Percentiles rank a stretch among this genome's conserved stretches.
Evolutionary conservation across 2,888 invertebrate genomes (phyloP).

Genomic region (Coenonympha arcania): DNA sequence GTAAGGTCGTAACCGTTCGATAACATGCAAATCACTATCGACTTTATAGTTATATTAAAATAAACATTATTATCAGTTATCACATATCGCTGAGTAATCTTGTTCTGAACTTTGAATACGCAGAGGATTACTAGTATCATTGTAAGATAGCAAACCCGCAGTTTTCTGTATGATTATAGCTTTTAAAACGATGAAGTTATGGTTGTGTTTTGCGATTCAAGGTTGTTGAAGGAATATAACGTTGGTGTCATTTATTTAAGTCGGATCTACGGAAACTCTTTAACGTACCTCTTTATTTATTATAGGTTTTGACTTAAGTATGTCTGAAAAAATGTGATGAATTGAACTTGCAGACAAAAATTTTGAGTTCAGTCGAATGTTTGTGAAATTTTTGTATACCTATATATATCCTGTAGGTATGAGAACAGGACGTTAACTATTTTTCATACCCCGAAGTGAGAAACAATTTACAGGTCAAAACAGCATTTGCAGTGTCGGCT

Average conservation of each 20-base stretch:
- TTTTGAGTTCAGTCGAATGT: too few relatives aligned
- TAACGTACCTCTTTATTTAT: too few relatives aligned
- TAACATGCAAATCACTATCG: conserved; percentile 23
- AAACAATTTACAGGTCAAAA: too few relatives aligned
- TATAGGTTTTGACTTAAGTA: too few relatives aligned
- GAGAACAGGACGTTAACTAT: too few relatives aligned
- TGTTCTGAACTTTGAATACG: conserved; percentile 35
- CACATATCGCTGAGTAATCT: conserved; percentile 22
- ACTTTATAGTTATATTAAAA: conserved; percentile 20
- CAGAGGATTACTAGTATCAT: conserved; percentile 41
- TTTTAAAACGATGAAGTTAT: conserved; percentile 32
- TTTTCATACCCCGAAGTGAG: too few relatives aligned
- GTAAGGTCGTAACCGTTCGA: conserved; percentile 30
- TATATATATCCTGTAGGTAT: too few relatives aligned
- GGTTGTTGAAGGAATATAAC: conserved; percentile 38
- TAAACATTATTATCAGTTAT: conserved; percentile 29
- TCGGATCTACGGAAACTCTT: conserved; percentile 48
- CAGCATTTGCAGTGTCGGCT: too few relatives aligned
- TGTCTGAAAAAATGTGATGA: conserved; percentile 47
- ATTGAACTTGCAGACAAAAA: conserved; percentile 37
- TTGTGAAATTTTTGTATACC: too few relatives aligned
- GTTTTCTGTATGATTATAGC: conserved; percentile 30
- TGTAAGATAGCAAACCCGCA: conserved; percentile 36
- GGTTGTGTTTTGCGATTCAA: conserved; percentile 28
- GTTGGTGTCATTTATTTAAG: conserved; percentile 49